A percentile compares a stretch with the other conserved stretches of the same genome.
These are phyloP conservation scores for Ryuthela nishihirai DNA, from an alignment of 2,888 invertebrate genomes.

Conservation along the genomic window DNA sequence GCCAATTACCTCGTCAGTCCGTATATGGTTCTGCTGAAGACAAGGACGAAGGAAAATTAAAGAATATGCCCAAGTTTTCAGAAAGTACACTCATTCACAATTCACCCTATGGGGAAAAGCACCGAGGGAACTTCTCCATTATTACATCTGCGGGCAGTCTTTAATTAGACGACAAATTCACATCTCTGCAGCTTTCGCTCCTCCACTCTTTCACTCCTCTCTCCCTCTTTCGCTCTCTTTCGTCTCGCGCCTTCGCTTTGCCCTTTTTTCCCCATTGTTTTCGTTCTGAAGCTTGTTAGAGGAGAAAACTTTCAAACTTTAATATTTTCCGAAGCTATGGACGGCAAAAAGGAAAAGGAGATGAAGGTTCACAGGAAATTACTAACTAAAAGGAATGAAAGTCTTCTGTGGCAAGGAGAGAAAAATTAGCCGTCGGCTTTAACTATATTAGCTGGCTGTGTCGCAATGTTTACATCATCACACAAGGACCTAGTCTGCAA, in stretches of 20 bases:
- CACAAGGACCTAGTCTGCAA: too few species aligned
- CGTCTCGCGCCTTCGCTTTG: slow-evolving; percentile 3
- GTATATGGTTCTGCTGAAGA: slow-evolving; percentile 8
- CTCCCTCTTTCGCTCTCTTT: slow-evolving; percentile 3
- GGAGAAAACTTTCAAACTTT: slow-evolving; percentile 37
- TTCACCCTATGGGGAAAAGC: slow-evolving; percentile 13
- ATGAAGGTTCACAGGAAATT: too few species aligned
- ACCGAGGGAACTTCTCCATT: slow-evolving; percentile 31
- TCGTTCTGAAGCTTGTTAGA: slow-evolving; percentile 36
- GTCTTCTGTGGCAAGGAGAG: too few species aligned
- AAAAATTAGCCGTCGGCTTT: too few species aligned
- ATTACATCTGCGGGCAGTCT: slow-evolving; percentile 38
- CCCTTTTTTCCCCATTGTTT: slow-evolving; percentile 26
- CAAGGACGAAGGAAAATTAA: slow-evolving; percentile 19
- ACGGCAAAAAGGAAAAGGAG: too few species aligned
- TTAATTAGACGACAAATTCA: slow-evolving; percentile 38
- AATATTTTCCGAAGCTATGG: slow-evolving; percentile 38
- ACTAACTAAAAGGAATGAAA: too few species aligned
- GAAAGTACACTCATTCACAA: slow-evolving; percentile 33
- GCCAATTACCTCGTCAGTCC: slow-evolving; percentile 34
- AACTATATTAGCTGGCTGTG: too few species aligned
- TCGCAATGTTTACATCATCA: too few species aligned
- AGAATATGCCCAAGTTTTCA: slow-evolving; percentile 30
- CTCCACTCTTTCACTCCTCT: slow-evolving; percentile 6
- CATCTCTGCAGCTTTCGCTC: slow-evolving; percentile 21